Evolutionary conservation across 2,113 vertebrate species (phyloP).

Genomic region (Canis aureus): DNA sequence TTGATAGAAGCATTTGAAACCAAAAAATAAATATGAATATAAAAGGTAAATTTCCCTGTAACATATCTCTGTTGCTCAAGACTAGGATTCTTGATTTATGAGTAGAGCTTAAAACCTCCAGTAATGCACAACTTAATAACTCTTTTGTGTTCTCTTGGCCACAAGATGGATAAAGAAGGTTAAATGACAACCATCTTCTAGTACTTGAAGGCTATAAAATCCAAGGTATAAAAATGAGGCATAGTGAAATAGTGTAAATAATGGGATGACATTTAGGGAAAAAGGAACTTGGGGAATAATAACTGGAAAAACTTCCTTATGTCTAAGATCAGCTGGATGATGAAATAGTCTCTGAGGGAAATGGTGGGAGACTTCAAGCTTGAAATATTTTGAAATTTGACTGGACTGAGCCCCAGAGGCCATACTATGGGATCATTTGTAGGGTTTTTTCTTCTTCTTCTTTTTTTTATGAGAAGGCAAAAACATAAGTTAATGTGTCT

Average conservation of each 20-base stretch:
- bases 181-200: conserved; percentile 38
- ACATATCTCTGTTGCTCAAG: neutral
- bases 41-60: conserved; percentile 9
- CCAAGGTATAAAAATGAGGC: conserved; percentile 58
- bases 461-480: conserved; percentile 41
- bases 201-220: conserved; percentile 46
- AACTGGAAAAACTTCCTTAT: conserved; percentile 63
- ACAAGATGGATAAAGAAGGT: neutral
- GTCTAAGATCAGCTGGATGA: conserved; percentile 43
- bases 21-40: neutral
- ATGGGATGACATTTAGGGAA: conserved; percentile 29
- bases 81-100: conserved; percentile 30
- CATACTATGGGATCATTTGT: neutral
- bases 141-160: neutral
- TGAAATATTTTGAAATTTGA: conserved; percentile 44
- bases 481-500: conserved; percentile 17
- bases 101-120: conserved; percentile 35
- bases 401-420: neutral
- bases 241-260: conserved; percentile 47
- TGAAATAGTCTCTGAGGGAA: conserved; percentile 49
- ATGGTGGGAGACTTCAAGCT: neutral
- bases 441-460: neutral
- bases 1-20: neutral
- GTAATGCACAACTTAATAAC: neutral
- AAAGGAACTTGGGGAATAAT: conserved; percentile 60